phyloP scores from a whole-genome alignment of 2,888 invertebrate species.

The Lissonota sp. region DNA sequence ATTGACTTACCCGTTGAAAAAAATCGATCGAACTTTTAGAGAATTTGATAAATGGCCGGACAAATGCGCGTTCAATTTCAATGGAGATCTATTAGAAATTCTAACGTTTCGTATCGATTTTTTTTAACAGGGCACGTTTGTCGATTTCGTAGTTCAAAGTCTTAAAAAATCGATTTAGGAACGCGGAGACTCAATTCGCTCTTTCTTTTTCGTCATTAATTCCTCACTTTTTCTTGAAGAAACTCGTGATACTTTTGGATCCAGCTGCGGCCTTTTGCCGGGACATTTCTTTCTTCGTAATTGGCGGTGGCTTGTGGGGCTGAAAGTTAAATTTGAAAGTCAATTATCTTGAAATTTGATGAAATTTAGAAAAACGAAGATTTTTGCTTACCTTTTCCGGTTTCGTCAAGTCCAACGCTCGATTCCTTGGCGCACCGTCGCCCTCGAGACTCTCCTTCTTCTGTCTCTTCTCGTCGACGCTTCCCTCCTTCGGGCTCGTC shows the following conservation, averaged over 20 bases:
- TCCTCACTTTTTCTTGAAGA: conserved; percentile 89
- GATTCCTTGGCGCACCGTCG: conserved; percentile 82
- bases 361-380: conserved; percentile 1
- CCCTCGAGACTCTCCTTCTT: conserved; percentile 83
- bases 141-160: conserved; percentile 52
- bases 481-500: conserved; percentile 76
- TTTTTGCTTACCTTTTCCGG: conserved; percentile 75
- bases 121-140: conserved; percentile 25
- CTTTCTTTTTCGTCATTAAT: conserved; percentile 25
- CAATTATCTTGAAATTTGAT: conserved; percentile 18
- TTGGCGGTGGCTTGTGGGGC: conserved; percentile 84
- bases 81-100: too few relatives aligned
- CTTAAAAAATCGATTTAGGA: conserved; percentile 62
- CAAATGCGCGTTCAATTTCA: too few relatives aligned
- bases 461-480: conserved; percentile 75
- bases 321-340: conserved; percentile 70
- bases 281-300: conserved; percentile 90
- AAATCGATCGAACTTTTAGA: too few relatives aligned
- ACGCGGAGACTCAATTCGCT: conserved; percentile 49
- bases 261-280: conserved; percentile 91
- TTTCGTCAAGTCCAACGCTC: conserved; percentile 80
- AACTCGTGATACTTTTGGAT: conserved; percentile 91
- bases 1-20: neutral
- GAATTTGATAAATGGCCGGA: too few relatives aligned
- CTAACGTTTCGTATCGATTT: too few relatives aligned